Conservation (phyloP, 1,140 invertebrate species). For the Aplysia californica region DNA sequence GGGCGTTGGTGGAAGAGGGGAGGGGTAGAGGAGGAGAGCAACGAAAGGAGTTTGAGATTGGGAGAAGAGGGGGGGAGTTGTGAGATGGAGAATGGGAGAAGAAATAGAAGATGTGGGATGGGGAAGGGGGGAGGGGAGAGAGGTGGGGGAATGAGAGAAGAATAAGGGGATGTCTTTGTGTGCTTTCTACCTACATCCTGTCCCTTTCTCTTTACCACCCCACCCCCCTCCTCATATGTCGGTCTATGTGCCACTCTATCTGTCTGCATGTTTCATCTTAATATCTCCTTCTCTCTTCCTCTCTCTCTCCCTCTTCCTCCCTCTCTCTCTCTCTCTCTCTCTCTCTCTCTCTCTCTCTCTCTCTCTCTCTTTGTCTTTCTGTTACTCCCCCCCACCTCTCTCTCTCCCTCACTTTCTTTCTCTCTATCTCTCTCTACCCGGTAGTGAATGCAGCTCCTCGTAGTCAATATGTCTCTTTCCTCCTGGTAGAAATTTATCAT, state of each 20-base stretch:
- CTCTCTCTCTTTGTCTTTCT: conserved; percentile 9
- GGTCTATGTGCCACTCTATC: background rate
- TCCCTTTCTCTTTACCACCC: background rate
- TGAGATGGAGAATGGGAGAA: background rate
- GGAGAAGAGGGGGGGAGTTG: background rate
- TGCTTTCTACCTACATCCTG: background rate
- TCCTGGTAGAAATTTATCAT: background rate
- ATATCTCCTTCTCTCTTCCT: conserved; percentile 11
- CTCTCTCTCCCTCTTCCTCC: conserved; percentile 6
- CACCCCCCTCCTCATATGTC: background rate
- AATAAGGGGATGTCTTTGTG: background rate
- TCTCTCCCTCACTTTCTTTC: conserved; percentile 10
- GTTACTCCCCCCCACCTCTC: background rate
- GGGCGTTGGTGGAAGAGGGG: too few species aligned
- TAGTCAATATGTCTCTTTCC: background rate
- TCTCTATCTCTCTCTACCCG: conserved; percentile 6
- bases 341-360: conserved; percentile 9
- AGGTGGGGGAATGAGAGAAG: background rate
- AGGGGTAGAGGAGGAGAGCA: background rate
- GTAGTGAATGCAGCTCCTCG: background rate
- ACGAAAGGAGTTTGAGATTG: background rate
- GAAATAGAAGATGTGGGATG: too few species aligned
- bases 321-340: conserved; percentile 1
- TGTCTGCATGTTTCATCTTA: background rate
- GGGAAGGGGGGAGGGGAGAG: background rate